Percentiles rank a stretch among this genome's conserved stretches.
Evolutionary conservation across 2,113 vertebrate genomes (phyloP).

Genomic region (Haemorhous mexicanus): DNA sequence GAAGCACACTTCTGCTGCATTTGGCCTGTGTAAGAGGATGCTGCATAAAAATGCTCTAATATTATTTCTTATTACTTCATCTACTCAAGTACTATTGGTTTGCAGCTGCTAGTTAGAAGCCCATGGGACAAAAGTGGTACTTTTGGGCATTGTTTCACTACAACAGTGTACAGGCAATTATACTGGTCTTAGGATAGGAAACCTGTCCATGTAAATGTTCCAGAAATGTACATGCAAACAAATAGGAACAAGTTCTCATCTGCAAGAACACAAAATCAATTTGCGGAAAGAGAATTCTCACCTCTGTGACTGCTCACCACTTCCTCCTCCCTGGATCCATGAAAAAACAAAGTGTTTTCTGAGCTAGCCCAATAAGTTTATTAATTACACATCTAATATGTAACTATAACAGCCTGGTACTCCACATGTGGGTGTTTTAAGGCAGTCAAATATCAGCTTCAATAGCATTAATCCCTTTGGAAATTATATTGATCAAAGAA

Average conservation of each 20-base stretch:
- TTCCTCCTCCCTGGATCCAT: not conserved
- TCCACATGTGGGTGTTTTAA: not conserved
- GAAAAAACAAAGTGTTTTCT: not conserved
- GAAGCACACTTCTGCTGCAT: not conserved
- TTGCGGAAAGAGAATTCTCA: not conserved
- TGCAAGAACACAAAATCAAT: not conserved
- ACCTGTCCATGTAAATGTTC: not conserved
- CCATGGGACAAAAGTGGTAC: not conserved
- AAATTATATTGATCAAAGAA: slow-evolving; percentile 36
- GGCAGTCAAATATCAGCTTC: not conserved
- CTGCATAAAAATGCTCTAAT: not conserved
- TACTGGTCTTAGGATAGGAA: not conserved
- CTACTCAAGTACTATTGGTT: not conserved
- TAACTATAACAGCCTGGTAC: not conserved
- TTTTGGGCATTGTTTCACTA: not conserved
- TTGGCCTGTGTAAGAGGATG: not conserved
- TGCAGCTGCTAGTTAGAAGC: not conserved
- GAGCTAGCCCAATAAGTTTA: not conserved
- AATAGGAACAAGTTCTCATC: not conserved
- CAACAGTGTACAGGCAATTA: not conserved
- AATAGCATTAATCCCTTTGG: not conserved
- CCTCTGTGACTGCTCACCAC: not conserved
- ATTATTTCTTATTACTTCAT: not conserved
- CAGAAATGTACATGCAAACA: not conserved
- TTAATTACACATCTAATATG: not conserved